Evolutionary conservation across 2,888 invertebrate species (phyloP).

Genomic region (Apeira syringaria): DNA sequence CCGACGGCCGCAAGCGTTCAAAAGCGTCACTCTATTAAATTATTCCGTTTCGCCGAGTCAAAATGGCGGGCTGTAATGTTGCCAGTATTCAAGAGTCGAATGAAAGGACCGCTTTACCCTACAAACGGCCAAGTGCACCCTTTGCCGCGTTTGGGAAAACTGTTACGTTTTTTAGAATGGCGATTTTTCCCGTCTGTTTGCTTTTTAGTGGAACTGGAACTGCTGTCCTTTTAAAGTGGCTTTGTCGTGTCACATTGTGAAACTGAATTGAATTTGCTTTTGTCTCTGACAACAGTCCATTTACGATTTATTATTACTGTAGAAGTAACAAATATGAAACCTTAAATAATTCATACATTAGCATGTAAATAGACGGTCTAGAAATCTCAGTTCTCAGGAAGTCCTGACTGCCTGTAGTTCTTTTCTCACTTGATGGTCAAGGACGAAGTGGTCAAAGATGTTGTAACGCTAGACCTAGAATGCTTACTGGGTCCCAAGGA

Average conservation of each 20-base stretch:
- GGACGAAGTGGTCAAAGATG: too few species aligned
- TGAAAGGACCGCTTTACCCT: slow-evolving; percentile 42
- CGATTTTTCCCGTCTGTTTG: slow-evolving; percentile 19
- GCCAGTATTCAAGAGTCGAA: slow-evolving; percentile 56
- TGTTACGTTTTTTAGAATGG: slow-evolving; percentile 24
- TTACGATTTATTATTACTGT: too few species aligned
- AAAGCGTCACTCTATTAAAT: slow-evolving; percentile 72
- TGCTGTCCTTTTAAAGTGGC: slow-evolving; percentile 16
- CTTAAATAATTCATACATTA: too few species aligned
- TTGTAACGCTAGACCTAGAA: too few species aligned
- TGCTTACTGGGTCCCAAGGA: too few species aligned
- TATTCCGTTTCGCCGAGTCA: slow-evolving; percentile 69
- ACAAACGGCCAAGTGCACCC: slow-evolving; percentile 47
- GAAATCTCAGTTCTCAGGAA: too few species aligned
- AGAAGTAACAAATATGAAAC: too few species aligned
- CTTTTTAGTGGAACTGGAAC: slow-evolving; percentile 10
- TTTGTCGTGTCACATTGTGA: slow-evolving; percentile 16
- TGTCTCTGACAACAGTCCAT: too few species aligned
- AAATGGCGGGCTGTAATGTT: slow-evolving; percentile 68
- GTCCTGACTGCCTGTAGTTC: too few species aligned
- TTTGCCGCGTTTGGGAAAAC: slow-evolving; percentile 29
- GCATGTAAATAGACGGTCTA: too few species aligned
- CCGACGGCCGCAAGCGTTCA: slow-evolving; percentile 48
- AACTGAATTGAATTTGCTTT: too few species aligned
- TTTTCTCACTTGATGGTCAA: too few species aligned